Conservation (phyloP, 2,888 invertebrate species). For the Pristionchus entomophagus region DNA sequence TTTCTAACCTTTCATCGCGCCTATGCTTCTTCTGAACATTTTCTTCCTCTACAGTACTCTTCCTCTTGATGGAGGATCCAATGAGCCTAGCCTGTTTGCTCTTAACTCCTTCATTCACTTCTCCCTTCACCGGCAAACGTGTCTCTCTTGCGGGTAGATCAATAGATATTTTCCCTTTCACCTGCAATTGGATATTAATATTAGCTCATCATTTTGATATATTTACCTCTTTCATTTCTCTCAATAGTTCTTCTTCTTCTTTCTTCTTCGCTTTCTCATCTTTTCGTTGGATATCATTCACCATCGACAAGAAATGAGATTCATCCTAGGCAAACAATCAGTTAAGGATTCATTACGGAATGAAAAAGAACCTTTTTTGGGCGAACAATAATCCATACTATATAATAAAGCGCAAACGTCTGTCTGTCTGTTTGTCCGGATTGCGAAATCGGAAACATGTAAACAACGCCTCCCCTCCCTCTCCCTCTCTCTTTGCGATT, state of each 20-base stretch:
- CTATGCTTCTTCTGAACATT: neutral
- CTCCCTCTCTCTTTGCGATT: no score
- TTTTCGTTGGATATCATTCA: constrained; percentile 79
- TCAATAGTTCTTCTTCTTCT: constrained; percentile 31
- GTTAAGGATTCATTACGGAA: no score
- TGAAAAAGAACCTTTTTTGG: no score
- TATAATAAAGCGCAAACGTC: no score
- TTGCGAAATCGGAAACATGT: no score
- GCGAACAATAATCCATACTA: no score
- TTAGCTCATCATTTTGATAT: no score
- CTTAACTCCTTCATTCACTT: neutral
- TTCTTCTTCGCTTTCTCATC: constrained; percentile 59
- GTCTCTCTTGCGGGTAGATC: neutral
- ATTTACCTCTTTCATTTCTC: neutral
- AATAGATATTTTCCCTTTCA: neutral
- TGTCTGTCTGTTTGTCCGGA: no score
- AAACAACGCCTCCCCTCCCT: no score
- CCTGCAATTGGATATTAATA: no score
- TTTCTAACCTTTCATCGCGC: neutral
- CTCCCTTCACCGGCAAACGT: neutral
- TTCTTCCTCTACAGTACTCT: neutral
- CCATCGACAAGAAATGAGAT: constrained; percentile 91
- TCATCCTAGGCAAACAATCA: no score
- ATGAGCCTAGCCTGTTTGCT: constrained; percentile 34
- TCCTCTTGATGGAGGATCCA: constrained; percentile 13